These are phyloP conservation scores for Corydoras sp. DNA, from an alignment of 2,113 vertebrate species.

Conservation along the genomic window DNA sequence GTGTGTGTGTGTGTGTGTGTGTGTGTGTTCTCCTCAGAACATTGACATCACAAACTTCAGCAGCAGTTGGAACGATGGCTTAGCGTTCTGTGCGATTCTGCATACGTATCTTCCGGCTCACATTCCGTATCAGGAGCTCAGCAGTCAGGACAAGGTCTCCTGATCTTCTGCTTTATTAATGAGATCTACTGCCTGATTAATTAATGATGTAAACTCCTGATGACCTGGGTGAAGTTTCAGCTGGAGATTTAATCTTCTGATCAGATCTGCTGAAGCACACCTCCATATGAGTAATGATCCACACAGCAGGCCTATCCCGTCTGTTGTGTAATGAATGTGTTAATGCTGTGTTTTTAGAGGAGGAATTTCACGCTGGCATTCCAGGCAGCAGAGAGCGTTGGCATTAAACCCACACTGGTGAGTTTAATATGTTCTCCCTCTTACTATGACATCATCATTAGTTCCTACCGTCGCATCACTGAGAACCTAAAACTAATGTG, in stretches of 20 bases:
- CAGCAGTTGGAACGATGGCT: slow-evolving; percentile 85
- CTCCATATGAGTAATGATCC: background rate
- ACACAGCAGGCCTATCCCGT: too few species aligned
- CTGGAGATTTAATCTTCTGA: too few species aligned
- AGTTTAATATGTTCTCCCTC: slow-evolving; percentile 39
- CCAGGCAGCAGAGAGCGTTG: slow-evolving; percentile 82
- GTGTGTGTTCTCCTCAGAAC: slow-evolving; percentile 58
- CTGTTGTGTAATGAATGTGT: background rate
- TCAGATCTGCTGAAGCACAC: background rate
- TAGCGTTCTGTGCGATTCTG: slow-evolving; percentile 81
- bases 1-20: background rate
- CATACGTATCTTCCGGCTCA: slow-evolving; percentile 83
- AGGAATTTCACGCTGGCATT: slow-evolving; percentile 83
- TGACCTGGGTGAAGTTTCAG: too few species aligned
- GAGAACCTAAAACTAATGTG: background rate
- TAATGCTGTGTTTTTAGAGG: slow-evolving; percentile 56
- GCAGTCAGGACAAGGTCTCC: slow-evolving; percentile 79
- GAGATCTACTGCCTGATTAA: too few species aligned
- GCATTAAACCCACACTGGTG: slow-evolving; percentile 84
- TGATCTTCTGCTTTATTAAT: background rate
- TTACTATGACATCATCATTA: too few species aligned
- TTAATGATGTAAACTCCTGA: too few species aligned
- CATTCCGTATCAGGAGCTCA: slow-evolving; percentile 80
- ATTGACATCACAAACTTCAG: slow-evolving; percentile 88
- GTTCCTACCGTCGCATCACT: too few species aligned